Base-by-base conservation (phyloP, 2,113 vertebrate genomes). In the Oryzias curvinotus region DNA sequence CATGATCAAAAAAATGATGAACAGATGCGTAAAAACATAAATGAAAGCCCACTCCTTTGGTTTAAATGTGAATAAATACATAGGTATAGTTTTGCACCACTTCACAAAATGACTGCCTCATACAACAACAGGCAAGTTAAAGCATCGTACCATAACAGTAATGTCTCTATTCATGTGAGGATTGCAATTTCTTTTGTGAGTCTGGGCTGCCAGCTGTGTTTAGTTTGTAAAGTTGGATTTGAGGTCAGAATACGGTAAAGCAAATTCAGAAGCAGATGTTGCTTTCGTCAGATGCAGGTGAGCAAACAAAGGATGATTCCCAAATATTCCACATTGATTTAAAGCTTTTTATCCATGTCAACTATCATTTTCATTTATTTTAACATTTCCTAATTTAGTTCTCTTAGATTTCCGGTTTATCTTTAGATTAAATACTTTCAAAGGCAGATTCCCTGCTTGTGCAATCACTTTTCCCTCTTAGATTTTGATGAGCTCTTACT, bases 401-500 rank as follows among this genome's bases (percentile, higher is more conserved):
- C 14, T 47, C 13, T 60, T 50, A 16, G 25, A 10, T 15, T 41
- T 47, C 10, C 7, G 5, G 7, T 48, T 21, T 48, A 6, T 36
- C 23, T 64, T 15, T 16, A 50, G 63, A 42, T 57, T 7, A 18
- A 18, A 25, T 42, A 14, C 19, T 7, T 52, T 18, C 8, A 71
- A 54, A 19, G 36, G 30, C 3, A 50, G 14, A n/a, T 60, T 53
- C 52, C 10, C 25, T 25, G 23, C 19, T 17, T 23, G 14, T 19
- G 30, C 26, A 16, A 45, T 54, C 4, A 45, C 52, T 48, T 53
- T 56, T 14, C 7, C 5, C 21, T 59, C 28, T 19, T 49, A 4
- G n/a, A 21, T 45, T 59, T 62, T 45, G 52, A 10, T 43, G 50
- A 66, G 36, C 48, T 28, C 17, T 57, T 23, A 17, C 18, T 41